These are phyloP conservation scores for Arrhamphus sclerolepis DNA, from an alignment of 2,797 vertebrate genomes.

Conservation along the genomic window DNA sequence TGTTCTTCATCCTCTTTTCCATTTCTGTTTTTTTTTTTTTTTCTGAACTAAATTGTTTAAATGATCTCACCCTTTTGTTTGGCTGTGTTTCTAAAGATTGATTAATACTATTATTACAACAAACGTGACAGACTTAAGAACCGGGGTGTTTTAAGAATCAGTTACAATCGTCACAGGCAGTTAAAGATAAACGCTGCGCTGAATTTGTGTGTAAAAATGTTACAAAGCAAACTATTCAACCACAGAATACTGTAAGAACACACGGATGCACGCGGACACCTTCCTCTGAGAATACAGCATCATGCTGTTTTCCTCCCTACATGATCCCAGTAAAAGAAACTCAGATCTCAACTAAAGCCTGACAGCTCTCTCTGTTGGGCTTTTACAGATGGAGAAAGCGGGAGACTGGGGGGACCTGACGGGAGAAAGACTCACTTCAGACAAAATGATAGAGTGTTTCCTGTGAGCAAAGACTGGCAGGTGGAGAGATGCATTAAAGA, in stretches of 20 bases:
- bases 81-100: background rate
- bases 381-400: conserved; percentile 12
- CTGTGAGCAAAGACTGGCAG: conserved; percentile 24
- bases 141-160: background rate
- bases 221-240: background rate
- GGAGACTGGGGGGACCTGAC: conserved; percentile 20
- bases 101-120: background rate
- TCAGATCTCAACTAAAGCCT: conserved; percentile 44
- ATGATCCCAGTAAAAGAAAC: conserved; percentile 24
- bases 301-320: conserved; percentile 10
- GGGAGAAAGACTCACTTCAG: conserved; percentile 42
- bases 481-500: conserved; percentile 31
- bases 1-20: background rate
- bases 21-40: background rate
- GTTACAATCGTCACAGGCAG: background rate
- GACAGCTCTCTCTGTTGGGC: conserved; percentile 54
- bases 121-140: background rate
- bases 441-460: conserved; percentile 29
- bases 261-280: background rate
- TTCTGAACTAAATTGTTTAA: conserved; percentile 2
- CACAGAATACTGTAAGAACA: conserved; percentile 1
- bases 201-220: conserved; percentile 4
- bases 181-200: background rate
- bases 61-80: background rate
- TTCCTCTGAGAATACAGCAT: conserved; percentile 17